Evolutionary conservation across 2,888 invertebrate genomes (phyloP), one percentile per base, ranked within the genome.

Genomic region (Oeneis ivallda): DNA sequence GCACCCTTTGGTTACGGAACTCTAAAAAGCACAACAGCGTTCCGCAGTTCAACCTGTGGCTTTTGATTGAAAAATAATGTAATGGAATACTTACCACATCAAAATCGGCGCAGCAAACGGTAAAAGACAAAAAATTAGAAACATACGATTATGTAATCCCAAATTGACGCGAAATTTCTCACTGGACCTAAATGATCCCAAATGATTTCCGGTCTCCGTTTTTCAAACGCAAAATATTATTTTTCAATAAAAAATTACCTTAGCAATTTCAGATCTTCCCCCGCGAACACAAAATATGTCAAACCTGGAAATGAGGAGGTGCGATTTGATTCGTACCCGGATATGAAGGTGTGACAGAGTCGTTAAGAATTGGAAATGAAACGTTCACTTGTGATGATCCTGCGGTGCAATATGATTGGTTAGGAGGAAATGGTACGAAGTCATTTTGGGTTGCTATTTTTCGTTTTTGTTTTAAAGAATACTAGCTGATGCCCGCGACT

Each of bases 291-390:
- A 58, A 58, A 58, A 26, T 26, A 26, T 47, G 34, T 10, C 17
- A 15, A 34, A 6, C 34, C 49, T 7, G 60, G 62, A 62, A 68
- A 68, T 53, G 37, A 54, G 60, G 39, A 7, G 58, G 58, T 60
- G 34, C 52, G 65, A 68, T 63, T 65, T 67, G 64, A 71, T 71
- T 69, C 69, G 59, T 49, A 57, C 45, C 64, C 72, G 71, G 71
- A 71, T 72, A 72, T 74, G 68, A 71, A 71, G 71, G 71, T 66
- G 70, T 69, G 70, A 69, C 71, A 65, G 61, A 62, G 59, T 49
- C 64, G 66, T 71, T 70, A 67, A 62, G 65, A 53, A 13, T 45
- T 66, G 72, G 70, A 72, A 74, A 71, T 74, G 49, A 37, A 47
- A 47, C 60, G 39, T 34, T 47, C 39, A 3, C 34, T 34, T 37